phyloP scores from a whole-genome alignment of 1,140 invertebrate species.

The Pogonognathellus flavescens region DNA sequence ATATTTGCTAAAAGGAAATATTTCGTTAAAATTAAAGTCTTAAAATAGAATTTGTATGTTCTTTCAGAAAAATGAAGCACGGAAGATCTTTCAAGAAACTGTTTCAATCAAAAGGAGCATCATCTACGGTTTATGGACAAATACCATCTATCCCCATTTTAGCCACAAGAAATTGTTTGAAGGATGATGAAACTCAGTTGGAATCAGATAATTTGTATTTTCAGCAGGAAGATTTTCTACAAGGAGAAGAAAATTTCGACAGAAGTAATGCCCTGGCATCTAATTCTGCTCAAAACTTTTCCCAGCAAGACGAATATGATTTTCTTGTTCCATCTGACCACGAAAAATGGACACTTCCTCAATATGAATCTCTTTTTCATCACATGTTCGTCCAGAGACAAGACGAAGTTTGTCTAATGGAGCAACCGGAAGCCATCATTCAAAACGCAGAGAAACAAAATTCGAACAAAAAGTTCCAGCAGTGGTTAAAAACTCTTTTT shows the following conservation, averaged over 20 bases:
- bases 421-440: not conserved
- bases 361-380: slow-evolving; percentile 55
- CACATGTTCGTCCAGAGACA: slow-evolving; percentile 49
- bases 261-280: too few species aligned
- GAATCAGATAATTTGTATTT: too few species aligned
- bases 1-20: not conserved
- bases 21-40: too few species aligned
- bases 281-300: too few species aligned
- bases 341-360: slow-evolving; percentile 50
- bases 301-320: slow-evolving; percentile 4
- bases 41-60: too few species aligned
- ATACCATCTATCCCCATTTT: not conserved
- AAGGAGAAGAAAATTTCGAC: not conserved
- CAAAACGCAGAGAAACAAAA: slow-evolving; percentile 14
- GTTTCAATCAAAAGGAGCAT: not conserved
- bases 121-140: not conserved
- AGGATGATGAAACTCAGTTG: not conserved
- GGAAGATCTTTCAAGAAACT: slow-evolving; percentile 11
- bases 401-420: slow-evolving; percentile 8
- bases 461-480: not conserved
- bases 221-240: not conserved
- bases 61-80: slow-evolving; percentile 22
- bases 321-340: slow-evolving; percentile 38
- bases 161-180: not conserved
- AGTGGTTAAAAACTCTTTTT: slow-evolving; percentile 4